Conservation (phyloP, 2,888 invertebrate genomes). For the Allolobophora icterica region DNA sequence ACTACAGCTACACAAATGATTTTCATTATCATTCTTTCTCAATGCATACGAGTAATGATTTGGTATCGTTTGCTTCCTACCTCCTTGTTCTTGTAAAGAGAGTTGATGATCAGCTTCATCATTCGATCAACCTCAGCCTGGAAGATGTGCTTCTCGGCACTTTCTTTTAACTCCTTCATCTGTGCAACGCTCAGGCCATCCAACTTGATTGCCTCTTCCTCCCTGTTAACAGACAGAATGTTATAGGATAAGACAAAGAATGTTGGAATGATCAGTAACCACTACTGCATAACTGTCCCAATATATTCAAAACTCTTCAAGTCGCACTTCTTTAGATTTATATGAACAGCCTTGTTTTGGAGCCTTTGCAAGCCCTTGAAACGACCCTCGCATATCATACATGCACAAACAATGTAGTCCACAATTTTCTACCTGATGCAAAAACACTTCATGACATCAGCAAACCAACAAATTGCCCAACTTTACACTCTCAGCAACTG, state of each 20-base stretch:
- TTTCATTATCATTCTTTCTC: background rate
- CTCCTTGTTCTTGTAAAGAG: conserved; percentile 97
- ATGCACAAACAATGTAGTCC: too few species aligned
- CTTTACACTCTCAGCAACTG: too few species aligned
- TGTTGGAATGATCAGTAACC: too few species aligned
- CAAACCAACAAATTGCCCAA: too few species aligned
- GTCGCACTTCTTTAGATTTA: too few species aligned
- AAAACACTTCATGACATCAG: too few species aligned
- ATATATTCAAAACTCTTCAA: background rate
- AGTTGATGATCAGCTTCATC: conserved; percentile 99
- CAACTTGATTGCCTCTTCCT: conserved; percentile 93
- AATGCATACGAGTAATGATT: background rate
- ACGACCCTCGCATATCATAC: too few species aligned
- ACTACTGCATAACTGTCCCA: background rate
- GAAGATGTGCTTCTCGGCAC: conserved; percentile 76
- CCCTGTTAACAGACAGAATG: conserved; percentile 69
- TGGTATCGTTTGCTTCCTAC: conserved; percentile 65
- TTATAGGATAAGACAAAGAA: background rate
- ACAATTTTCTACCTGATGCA: too few species aligned
- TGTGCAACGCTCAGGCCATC: conserved; percentile 94
- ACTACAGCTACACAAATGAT: background rate
- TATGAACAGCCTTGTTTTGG: too few species aligned
- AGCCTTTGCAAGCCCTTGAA: too few species aligned
- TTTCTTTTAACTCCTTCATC: conserved; percentile 86
- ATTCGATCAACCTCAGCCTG: conserved; percentile 99